These are phyloP conservation scores for Sphaeramia orbicularis DNA, from an alignment of 2,797 vertebrate genomes.

Conservation along the genomic window DNA sequence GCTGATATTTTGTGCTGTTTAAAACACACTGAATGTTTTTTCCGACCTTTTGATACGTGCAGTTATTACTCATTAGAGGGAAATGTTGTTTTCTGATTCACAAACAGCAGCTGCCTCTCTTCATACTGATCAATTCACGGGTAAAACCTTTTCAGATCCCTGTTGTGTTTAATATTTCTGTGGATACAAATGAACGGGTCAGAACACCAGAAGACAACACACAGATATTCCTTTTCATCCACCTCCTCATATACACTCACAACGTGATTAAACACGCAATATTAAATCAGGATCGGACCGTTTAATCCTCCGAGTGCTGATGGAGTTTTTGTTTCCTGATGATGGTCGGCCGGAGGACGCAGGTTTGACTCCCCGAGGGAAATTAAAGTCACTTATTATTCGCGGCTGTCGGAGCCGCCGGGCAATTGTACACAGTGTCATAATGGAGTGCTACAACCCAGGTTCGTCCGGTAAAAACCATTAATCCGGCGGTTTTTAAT, in stretches of 20 bases:
- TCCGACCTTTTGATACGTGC: conserved; percentile 53
- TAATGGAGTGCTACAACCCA: neutral
- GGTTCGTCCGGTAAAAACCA: too few species aligned
- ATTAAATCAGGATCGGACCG: conserved; percentile 35
- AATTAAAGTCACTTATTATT: conserved; percentile 58
- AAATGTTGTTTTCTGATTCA: conserved; percentile 60
- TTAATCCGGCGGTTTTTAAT: too few species aligned
- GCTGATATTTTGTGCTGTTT: conserved; percentile 50
- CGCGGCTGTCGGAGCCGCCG: neutral
- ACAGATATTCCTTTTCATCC: conserved; percentile 39
- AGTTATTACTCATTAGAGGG: conserved; percentile 63
- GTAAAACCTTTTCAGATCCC: conserved; percentile 44
- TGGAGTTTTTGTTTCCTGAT: conserved; percentile 50
- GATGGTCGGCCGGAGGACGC: conserved; percentile 32
- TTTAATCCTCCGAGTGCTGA: conserved; percentile 51
- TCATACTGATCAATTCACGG: conserved; percentile 53
- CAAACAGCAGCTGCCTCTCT: conserved; percentile 47
- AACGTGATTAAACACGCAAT: conserved; percentile 42
- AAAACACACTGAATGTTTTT: conserved; percentile 55
- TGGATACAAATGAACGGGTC: conserved; percentile 62
- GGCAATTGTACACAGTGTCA: neutral
- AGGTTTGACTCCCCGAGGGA: conserved; percentile 50
- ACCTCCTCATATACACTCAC: conserved; percentile 18
- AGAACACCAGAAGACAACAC: conserved; percentile 37
- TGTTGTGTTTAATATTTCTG: conserved; percentile 62